Percentiles rank a stretch among this genome's conserved stretches.
These are phyloP conservation scores for Carassius auratus DNA, from an alignment of 2,113 vertebrate species.

Conservation along the genomic window DNA sequence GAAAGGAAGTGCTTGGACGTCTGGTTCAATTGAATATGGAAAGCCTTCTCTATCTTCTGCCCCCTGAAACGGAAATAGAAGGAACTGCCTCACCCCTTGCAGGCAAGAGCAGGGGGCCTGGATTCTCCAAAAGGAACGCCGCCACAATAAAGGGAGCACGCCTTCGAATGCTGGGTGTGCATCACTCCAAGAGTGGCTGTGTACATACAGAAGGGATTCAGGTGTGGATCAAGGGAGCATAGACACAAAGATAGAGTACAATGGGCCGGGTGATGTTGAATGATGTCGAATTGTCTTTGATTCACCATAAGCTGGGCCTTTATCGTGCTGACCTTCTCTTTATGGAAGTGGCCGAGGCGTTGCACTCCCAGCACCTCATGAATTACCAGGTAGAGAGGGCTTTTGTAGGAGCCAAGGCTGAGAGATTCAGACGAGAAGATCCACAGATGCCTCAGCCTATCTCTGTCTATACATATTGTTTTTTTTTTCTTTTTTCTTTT, in stretches of 20 bases:
- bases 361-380: constrained; percentile 42
- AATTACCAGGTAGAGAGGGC: constrained; percentile 16
- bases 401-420: constrained; percentile 29
- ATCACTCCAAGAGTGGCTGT: background rate
- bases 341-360: constrained; percentile 27
- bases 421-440: constrained; percentile 6
- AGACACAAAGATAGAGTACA: constrained; percentile 33
- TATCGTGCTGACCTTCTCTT: constrained; percentile 45
- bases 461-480: background rate
- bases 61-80: constrained; percentile 26
- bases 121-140: constrained; percentile 32
- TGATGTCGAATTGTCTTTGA: constrained; percentile 41
- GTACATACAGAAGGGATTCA: constrained; percentile 22
- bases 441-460: constrained; percentile 22
- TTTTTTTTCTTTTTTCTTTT: too few relatives aligned
- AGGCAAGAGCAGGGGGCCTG: constrained; percentile 15
- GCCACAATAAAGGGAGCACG: too few relatives aligned
- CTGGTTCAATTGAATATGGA: constrained; percentile 35
- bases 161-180: background rate
- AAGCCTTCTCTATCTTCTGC: constrained; percentile 21
- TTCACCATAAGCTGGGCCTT: constrained; percentile 62
- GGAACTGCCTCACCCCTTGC: constrained; percentile 32
- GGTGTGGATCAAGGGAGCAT: constrained; percentile 33
- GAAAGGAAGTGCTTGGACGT: constrained; percentile 32
- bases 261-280: constrained; percentile 26